phyloP scores from a whole-genome alignment of 53 echinoderm and acorn worm genomes.

The Hippasteria phrygiana region DNA sequence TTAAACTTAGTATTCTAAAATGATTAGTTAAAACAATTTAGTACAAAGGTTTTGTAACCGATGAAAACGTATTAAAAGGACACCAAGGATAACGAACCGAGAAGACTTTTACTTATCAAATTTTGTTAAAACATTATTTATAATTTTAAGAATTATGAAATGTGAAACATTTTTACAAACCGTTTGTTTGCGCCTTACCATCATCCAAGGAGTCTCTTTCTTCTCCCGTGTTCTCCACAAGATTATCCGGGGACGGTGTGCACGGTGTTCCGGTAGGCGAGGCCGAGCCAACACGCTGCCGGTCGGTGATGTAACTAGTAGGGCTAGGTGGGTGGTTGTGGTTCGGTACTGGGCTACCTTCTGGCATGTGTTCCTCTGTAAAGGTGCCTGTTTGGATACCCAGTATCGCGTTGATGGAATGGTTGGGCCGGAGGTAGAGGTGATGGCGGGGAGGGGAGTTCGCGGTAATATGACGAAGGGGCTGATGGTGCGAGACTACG shows the following conservation, averaged over 20 bases:
- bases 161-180: slow-evolving; percentile 23
- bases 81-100: too few relatives aligned
- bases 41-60: too few relatives aligned
- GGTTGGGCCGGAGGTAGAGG: slow-evolving; percentile 58
- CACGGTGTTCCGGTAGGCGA: slow-evolving; percentile 45
- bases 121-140: too few relatives aligned
- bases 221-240: neutral
- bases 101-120: too few relatives aligned
- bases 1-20: too few relatives aligned
- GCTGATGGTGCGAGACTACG: neutral
- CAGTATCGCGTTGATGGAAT: slow-evolving; percentile 84
- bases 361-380: neutral
- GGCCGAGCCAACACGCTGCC: slow-evolving; percentile 10
- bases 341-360: neutral
- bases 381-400: slow-evolving; percentile 54
- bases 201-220: slow-evolving; percentile 9
- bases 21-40: too few relatives aligned
- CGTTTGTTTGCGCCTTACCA: slow-evolving; percentile 3
- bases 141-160: neutral
- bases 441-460: neutral
- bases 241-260: slow-evolving; percentile 29
- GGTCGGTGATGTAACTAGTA: neutral
- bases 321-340: neutral
- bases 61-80: too few relatives aligned
- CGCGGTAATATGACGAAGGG: neutral